Evolutionary conservation across 2,797 vertebrate genomes (phyloP), one percentile per base, ranked within the genome.

Genomic region (Epinephelus awoara): DNA sequence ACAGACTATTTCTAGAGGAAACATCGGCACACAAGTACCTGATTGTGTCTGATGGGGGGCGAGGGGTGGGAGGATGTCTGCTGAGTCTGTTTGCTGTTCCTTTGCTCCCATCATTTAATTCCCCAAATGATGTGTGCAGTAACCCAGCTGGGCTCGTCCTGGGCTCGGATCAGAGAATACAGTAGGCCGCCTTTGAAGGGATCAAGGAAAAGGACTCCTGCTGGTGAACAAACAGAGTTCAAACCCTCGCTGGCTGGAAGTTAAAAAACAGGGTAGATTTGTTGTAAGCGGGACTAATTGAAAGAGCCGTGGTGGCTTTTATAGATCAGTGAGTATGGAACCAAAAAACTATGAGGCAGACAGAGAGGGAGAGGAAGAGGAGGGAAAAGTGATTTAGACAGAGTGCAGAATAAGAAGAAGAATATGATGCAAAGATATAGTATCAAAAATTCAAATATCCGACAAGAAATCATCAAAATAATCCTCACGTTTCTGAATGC

Each of bases 171-270:
- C 91, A 88, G 84, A 91, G 85, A 87, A 87, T 90, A 85, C 86
- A 83, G 84, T 85, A 80, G 82, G 72, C 79, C 1, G 77, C 85
- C 87, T 92, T 93, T 92, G 83, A 91, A 89, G 67, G 88, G 88
- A 89, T 91, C 84, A 90, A 91, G 89, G 88, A 79, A 92, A 90
- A 73, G 34, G 75, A 67, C 84, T 83, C 85, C 86, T 61, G 84
- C 92, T 93, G 92, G n/a, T 92, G 72, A 91, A 91, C 83, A 93
- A 94, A 90, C 87, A 88, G 46, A 85, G 82, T 88, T 92, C 88
- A 88, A 89, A 89, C 68, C 82, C 78, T 83, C 3, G 15, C 72
- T 46, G 64, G 67, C 72, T 70, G 68, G 79, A 84, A 77, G 84
- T 79, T 79, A 83, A 84, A 83, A 91, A 85, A 81, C 66, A 82